Percentiles rank a stretch among this genome's conserved stretches.
These are phyloP conservation scores for Pachyseris speciosa DNA, from an alignment of 64 coral and sea anemone species.

Conservation along the genomic window DNA sequence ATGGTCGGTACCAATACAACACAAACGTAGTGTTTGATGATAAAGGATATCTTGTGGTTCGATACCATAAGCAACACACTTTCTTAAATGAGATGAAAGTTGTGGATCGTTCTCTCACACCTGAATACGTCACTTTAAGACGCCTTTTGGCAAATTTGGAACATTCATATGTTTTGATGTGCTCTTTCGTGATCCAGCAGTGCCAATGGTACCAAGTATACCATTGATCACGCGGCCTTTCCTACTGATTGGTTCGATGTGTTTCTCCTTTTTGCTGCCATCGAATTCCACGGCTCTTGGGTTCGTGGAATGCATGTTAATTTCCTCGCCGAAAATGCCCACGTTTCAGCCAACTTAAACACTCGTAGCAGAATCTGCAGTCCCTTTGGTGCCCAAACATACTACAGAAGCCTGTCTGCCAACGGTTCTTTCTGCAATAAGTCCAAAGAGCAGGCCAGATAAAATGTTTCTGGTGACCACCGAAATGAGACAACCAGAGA, in stretches of 20 bases:
- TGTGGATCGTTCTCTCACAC: conserved; percentile 38
- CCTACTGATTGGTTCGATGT: conserved; percentile 88
- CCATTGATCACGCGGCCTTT: conserved; percentile 78
- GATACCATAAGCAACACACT: conserved; percentile 79
- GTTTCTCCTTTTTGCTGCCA: conserved; percentile 66
- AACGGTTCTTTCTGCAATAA: conserved; percentile 52
- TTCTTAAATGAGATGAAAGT: conserved; percentile 83
- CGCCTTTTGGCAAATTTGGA: conserved; percentile 80
- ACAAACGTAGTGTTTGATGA: conserved; percentile 78
- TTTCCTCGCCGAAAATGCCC: conserved; percentile 67
- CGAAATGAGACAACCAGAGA: not conserved
- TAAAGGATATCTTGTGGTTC: conserved; percentile 51
- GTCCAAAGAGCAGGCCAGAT: not conserved
- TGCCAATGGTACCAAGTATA: conserved; percentile 44
- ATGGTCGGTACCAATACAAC: conserved; percentile 87
- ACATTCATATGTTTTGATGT: conserved; percentile 78
- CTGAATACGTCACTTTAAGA: conserved; percentile 78
- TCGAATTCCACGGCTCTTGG: conserved; percentile 85
- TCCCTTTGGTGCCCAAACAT: conserved; percentile 49
- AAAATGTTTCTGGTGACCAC: not conserved
- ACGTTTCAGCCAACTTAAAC: conserved; percentile 22
- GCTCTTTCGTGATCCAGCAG: conserved; percentile 72
- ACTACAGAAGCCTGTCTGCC: conserved; percentile 57
- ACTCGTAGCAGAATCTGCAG: conserved; percentile 77
- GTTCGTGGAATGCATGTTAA: conserved; percentile 80